Base-by-base conservation (phyloP, 1,140 invertebrate genomes). In the Orchesella cincta region DNA sequence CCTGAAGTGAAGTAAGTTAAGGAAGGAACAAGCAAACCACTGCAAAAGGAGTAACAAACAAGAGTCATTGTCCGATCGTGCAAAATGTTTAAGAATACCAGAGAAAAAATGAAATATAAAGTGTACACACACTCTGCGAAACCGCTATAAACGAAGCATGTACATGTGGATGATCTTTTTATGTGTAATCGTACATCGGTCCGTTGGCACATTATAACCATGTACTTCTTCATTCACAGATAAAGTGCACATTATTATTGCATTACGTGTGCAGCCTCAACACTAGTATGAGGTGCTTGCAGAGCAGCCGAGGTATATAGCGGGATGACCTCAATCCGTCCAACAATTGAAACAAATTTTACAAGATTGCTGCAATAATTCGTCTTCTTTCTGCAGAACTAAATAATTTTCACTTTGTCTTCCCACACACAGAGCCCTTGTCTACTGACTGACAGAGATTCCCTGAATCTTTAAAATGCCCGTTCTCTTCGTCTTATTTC, bases 51-150 rank as follows among this genome's bases (percentile, higher is more conserved):
- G 34, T 20, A 67, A 77, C 51, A 71, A 77, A 39, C 46, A 77
- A 77, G 76, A 77, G 76, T 77, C 76, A 77, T 77, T 77, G 76
- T 77, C 76, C 76, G 76, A 77, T 77, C 76, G 76, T 73, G 76
- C 76, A 77, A 77, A 77, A 76, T 70, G 70, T 64, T 76, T 33
- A 71, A 35, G 57, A 76, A 76, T 64, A 62, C 75, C 8, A 46
- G 20, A 46, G 39, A 57, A 57, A 57, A 57, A 57, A 57, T n/a
- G 52, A 26, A 57, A 46, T 46, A 46, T 18, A 46, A 46, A 46
- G 39, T 46, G 39, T 18, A 46, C 39, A 46, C 39, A 46, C 5
- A 46, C 39, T n/a, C n/a, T n/a, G n/a, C n/a, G n/a, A n/a, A 14
- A 57, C 52, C 52, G 52, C 52, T 57, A 57, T 26, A 57, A 57